phyloP scores from a whole-genome alignment of 2,113 vertebrate species.

The Cyanoderma ruficeps region DNA sequence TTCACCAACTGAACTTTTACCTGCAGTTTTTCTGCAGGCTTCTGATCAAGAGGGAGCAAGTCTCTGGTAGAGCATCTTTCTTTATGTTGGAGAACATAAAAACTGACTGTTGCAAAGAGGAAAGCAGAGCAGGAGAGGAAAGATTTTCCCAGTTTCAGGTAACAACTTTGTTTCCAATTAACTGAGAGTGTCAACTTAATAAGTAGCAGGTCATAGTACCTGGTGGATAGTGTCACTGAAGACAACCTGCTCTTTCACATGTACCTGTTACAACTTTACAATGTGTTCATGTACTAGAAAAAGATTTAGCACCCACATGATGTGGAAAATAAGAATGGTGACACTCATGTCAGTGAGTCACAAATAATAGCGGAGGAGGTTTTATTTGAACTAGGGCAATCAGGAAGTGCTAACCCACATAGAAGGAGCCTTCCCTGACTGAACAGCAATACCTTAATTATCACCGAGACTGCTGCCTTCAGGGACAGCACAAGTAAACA shows the following conservation, averaged over 20 bases:
- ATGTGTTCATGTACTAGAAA: not conserved
- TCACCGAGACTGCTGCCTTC: not conserved
- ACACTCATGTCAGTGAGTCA: slow-evolving; percentile 12
- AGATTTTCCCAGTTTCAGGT: not conserved
- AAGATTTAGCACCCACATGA: not conserved
- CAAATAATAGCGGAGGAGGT: not conserved
- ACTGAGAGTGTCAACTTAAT: not conserved
- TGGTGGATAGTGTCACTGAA: not conserved
- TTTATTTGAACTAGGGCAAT: not conserved
- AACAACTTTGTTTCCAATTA: not conserved
- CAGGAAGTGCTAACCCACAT: not conserved
- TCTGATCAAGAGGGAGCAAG: not conserved
- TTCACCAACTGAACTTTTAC: not conserved
- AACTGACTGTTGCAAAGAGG: not conserved
- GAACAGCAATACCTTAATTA: not conserved
- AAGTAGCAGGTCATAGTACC: not conserved
- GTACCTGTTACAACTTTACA: not conserved
- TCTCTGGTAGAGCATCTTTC: not conserved
- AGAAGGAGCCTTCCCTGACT: not conserved
- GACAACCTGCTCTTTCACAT: not conserved
- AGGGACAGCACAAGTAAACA: not conserved
- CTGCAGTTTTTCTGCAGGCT: not conserved
- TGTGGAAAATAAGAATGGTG: not conserved
- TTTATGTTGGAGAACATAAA: not conserved
- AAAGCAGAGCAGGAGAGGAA: not conserved